A percentile compares a stretch with the other conserved stretches of the same genome.
phyloP scores from a whole-genome alignment of 2,797 vertebrate genomes.

The Masticophis lateralis region DNA sequence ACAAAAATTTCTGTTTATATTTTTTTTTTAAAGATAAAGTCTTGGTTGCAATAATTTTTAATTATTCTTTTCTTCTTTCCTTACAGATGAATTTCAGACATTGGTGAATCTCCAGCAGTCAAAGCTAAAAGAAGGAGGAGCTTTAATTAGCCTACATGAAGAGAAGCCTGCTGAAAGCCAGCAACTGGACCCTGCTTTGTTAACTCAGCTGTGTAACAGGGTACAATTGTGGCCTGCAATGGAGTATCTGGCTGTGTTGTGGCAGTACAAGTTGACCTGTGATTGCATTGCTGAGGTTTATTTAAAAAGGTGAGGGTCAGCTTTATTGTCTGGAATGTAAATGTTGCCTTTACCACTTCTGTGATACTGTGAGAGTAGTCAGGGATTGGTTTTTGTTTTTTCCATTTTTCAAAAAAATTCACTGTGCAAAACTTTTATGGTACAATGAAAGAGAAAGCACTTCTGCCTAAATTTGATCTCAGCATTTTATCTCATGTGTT shows the following conservation, averaged over 20 bases:
- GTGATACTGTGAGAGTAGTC: neutral
- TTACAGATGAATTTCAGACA: slow-evolving; percentile 74
- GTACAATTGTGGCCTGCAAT: slow-evolving; percentile 91
- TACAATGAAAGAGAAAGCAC: neutral
- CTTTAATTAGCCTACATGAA: slow-evolving; percentile 58
- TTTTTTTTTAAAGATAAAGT: neutral
- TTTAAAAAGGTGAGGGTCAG: slow-evolving; percentile 59
- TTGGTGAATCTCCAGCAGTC: slow-evolving; percentile 78
- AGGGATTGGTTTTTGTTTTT: neutral
- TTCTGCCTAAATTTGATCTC: neutral
- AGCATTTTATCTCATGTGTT: neutral
- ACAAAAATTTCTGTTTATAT: neutral
- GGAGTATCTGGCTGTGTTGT: slow-evolving; percentile 84
- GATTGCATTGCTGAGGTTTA: slow-evolving; percentile 69
- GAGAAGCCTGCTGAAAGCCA: slow-evolving; percentile 54
- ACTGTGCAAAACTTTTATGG: neutral
- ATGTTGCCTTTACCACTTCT: neutral
- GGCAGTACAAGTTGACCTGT: slow-evolving; percentile 85
- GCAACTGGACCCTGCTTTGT: slow-evolving; percentile 63
- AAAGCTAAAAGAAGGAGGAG: slow-evolving; percentile 77
- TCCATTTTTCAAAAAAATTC: neutral
- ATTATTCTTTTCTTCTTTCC: neutral
- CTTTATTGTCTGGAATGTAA: neutral
- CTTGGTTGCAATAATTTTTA: neutral
- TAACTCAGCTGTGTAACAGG: slow-evolving; percentile 78